phyloP scores from a whole-genome alignment of 2,113 vertebrate genomes.

The Charina bottae region DNA sequence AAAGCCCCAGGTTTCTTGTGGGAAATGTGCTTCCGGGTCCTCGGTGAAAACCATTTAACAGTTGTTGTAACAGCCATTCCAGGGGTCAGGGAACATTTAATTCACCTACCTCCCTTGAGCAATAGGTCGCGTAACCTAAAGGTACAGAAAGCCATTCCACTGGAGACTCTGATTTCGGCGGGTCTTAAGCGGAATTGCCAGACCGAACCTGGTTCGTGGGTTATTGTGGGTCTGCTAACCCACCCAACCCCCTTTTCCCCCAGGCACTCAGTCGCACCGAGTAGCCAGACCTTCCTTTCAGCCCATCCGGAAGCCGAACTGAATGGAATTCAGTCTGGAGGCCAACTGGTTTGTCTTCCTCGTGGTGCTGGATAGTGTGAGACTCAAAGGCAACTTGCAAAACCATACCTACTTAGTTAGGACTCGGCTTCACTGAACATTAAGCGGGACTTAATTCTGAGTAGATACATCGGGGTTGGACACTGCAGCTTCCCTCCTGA shows the following conservation, averaged over 20 bases:
- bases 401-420: neutral
- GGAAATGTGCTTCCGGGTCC: neutral
- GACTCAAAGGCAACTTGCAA: neutral
- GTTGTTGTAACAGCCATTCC: neutral
- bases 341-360: neutral
- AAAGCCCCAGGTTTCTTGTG: neutral
- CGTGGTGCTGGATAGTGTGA: neutral
- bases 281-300: neutral
- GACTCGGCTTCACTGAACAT: neutral
- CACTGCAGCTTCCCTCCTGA: neutral
- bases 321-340: neutral
- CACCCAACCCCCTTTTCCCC: neutral
- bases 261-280: neutral
- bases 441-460: neutral
- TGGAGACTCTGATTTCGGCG: neutral
- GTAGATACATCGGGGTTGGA: neutral
- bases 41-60: neutral
- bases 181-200: neutral
- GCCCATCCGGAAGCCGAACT: neutral
- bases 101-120: neutral
- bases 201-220: neutral
- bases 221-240: neutral
- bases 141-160: neutral
- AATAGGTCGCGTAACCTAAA: neutral
- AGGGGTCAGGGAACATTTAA: neutral